phyloP scores from a whole-genome alignment of 2,797 vertebrate species.

The Galaxias olidus region DNA sequence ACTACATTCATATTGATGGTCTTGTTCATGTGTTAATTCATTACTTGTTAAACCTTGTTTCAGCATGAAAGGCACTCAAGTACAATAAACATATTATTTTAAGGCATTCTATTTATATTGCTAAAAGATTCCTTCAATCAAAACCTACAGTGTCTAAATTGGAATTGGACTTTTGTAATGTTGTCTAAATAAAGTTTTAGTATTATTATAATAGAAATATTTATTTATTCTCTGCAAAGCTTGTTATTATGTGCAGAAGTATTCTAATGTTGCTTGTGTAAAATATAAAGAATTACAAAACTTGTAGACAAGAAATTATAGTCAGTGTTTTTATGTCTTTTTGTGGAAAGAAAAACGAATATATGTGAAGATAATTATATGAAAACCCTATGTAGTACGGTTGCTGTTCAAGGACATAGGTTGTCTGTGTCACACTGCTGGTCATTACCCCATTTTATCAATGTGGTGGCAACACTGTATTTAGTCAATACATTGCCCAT shows the following conservation, averaged over 20 bases:
- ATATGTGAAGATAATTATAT: too few species aligned
- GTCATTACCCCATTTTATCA: conserved; percentile 45
- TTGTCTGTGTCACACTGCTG: conserved; percentile 32
- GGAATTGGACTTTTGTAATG: conserved; percentile 11
- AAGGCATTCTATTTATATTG: too few species aligned
- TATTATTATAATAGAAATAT: background rate
- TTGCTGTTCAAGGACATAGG: conserved; percentile 51
- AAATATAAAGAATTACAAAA: too few species aligned
- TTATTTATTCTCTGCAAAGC: background rate
- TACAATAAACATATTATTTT: too few species aligned
- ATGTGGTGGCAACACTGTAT: conserved; percentile 43
- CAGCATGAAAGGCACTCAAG: too few species aligned
- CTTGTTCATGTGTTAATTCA: too few species aligned
- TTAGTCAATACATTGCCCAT: conserved; percentile 44
- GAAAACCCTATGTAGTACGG: conserved; percentile 25
- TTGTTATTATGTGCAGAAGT: background rate
- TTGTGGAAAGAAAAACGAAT: background rate
- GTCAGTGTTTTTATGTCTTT: background rate
- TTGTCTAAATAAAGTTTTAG: background rate
- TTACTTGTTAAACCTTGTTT: too few species aligned
- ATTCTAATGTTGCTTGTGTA: background rate
- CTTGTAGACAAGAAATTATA: background rate
- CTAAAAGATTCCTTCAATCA: too few species aligned
- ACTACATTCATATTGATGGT: too few species aligned
- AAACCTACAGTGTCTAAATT: background rate